A percentile compares a stretch with the other conserved stretches of the same genome.
Conservation (phyloP, 2,888 invertebrate species). For the Harpalus rubripes region DNA sequence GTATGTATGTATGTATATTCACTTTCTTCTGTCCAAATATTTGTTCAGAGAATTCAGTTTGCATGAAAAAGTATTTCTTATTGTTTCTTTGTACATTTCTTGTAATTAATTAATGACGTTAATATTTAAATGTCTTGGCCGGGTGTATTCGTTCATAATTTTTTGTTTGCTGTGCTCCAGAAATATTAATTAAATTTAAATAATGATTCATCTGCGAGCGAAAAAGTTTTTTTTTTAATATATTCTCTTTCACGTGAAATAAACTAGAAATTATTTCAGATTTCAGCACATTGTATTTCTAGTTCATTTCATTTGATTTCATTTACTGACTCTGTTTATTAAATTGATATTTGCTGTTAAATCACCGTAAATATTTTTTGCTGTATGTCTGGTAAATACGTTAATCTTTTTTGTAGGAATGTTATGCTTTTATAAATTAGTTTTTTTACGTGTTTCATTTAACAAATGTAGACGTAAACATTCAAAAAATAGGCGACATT, state of each 20-base stretch:
- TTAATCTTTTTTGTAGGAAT: too few relatives aligned
- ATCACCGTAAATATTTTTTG: background rate
- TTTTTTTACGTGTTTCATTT: too few relatives aligned
- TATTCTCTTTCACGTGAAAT: slow-evolving; percentile 13
- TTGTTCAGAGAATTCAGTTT: slow-evolving; percentile 25
- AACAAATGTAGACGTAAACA: too few relatives aligned
- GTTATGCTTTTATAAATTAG: too few relatives aligned
- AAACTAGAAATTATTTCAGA: slow-evolving; percentile 19
- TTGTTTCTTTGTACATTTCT: slow-evolving; percentile 45
- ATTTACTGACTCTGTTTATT: background rate
- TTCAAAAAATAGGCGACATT: too few relatives aligned
- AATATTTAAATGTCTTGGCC: slow-evolving; percentile 55
- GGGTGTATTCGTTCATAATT: slow-evolving; percentile 42
- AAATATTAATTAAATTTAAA: slow-evolving; percentile 55
- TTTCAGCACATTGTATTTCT: slow-evolving; percentile 3
- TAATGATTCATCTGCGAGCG: slow-evolving; percentile 40
- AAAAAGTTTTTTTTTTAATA: slow-evolving; percentile 42
- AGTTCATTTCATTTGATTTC: slow-evolving; percentile 16
- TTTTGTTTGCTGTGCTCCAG: slow-evolving; percentile 43
- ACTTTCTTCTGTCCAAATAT: slow-evolving; percentile 9
- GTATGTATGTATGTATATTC: too few relatives aligned
- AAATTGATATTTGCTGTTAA: background rate
- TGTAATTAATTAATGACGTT: slow-evolving; percentile 47
- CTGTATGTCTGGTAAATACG: too few relatives aligned
- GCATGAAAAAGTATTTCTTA: slow-evolving; percentile 49